These are phyloP conservation scores for Eupithecia tripunctaria DNA, from an alignment of 2,888 invertebrate genomes.

Conservation along the genomic window DNA sequence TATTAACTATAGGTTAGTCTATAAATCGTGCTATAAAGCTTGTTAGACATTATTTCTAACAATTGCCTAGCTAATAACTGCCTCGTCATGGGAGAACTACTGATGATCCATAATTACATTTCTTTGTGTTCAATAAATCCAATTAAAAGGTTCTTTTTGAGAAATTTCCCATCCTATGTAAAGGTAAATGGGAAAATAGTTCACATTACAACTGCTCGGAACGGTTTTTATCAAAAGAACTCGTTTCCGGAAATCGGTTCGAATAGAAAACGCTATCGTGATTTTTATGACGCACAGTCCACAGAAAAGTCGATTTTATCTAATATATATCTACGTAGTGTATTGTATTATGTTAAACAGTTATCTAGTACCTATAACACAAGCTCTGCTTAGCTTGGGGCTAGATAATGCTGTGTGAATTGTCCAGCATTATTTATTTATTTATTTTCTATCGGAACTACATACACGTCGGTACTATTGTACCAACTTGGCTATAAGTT, in stretches of 20 bases:
- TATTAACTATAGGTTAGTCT: too few species aligned
- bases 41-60: not conserved
- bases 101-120: conserved; percentile 2
- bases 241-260: conserved; percentile 5
- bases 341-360: too few species aligned
- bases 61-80: not conserved
- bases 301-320: not conserved
- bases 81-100: not conserved
- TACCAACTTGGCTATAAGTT: not conserved
- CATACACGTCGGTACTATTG: too few species aligned
- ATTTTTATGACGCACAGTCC: conserved; percentile 3
- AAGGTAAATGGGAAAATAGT: not conserved
- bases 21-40: not conserved
- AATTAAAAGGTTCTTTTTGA: not conserved
- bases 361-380: too few species aligned
- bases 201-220: not conserved
- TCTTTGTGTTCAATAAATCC: conserved; percentile 9
- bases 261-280: conserved; percentile 2
- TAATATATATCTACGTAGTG: not conserved
- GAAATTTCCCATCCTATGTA: conserved; percentile 4
- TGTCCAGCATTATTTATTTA: too few species aligned
- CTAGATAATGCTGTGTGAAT: too few species aligned
- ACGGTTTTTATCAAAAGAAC: not conserved
- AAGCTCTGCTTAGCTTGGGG: too few species aligned
- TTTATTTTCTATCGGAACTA: too few species aligned